A percentile compares a stretch with the other conserved stretches of the same genome.
phyloP scores from a whole-genome alignment of 2,888 invertebrate genomes.

The Cephus nigrinus region DNA sequence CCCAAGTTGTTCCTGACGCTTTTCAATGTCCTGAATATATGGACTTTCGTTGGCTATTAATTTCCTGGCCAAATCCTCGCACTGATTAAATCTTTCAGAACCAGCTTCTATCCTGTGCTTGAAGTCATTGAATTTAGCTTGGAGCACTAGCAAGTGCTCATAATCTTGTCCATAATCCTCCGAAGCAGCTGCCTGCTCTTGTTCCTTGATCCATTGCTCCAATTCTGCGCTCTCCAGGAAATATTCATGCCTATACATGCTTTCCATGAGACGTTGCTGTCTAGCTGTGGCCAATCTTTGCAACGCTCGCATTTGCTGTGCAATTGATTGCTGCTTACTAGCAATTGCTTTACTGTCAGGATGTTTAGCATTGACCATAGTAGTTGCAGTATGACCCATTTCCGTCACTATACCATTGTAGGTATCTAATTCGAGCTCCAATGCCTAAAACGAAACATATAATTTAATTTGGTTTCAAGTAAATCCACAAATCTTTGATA shows the following conservation, averaged over 20 bases:
- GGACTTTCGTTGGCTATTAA: conserved; percentile 87
- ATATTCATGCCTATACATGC: conserved; percentile 91
- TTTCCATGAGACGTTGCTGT: conserved; percentile 90
- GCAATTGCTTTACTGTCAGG: conserved; percentile 86
- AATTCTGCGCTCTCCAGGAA: conserved; percentile 90
- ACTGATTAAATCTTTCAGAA: conserved; percentile 89
- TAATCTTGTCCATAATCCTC: conserved; percentile 97
- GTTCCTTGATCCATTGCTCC: conserved; percentile 92
- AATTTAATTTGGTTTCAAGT: not conserved
- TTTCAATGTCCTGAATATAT: conserved; percentile 86
- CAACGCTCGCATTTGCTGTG: conserved; percentile 82
- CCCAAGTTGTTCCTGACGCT: conserved; percentile 88
- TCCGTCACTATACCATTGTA: conserved; percentile 92
- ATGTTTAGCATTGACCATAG: conserved; percentile 84
- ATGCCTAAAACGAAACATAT: conserved; percentile 70
- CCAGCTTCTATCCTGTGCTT: conserved; percentile 91
- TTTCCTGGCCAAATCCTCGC: conserved; percentile 90
- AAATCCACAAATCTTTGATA: not conserved
- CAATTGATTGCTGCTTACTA: conserved; percentile 79
- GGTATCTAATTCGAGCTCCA: conserved; percentile 90
- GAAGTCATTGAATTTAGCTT: conserved; percentile 93
- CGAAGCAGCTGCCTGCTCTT: conserved; percentile 87
- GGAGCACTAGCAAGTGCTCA: conserved; percentile 86
- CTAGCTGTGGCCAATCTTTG: conserved; percentile 83
- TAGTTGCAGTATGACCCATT: conserved; percentile 88